Percentiles rank a stretch among this genome's conserved stretches.
Evolutionary conservation across 2,113 vertebrate genomes (phyloP).

Genomic region (Oreochromis spilurus): DNA sequence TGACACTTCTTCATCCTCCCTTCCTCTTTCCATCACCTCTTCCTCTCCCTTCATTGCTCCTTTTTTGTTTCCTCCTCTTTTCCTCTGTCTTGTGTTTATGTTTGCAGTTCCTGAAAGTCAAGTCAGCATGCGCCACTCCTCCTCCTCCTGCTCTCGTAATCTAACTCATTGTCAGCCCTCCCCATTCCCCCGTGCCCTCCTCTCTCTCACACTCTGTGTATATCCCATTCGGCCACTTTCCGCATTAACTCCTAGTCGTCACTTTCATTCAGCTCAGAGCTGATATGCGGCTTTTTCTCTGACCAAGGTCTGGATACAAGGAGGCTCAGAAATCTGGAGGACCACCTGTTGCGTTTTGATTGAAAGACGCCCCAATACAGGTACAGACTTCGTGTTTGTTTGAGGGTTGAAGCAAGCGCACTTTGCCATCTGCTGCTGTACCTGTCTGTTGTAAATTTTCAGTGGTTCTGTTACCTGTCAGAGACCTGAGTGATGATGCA

Average conservation of each 20-base stretch:
- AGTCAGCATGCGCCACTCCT: neutral
- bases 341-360: neutral
- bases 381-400: neutral
- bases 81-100: constrained; percentile 26
- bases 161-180: constrained; percentile 19
- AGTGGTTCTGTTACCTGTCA: neutral
- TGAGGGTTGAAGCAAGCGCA: neutral
- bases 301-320: constrained; percentile 8
- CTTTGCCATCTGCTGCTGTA: neutral
- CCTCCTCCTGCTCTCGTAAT: constrained; percentile 17
- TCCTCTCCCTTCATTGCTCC: neutral
- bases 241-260: neutral
- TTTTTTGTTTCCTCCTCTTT: neutral
- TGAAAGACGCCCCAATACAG: neutral
- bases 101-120: constrained; percentile 16
- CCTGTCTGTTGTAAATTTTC: neutral
- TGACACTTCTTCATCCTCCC: neutral
- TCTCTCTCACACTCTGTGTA: neutral
- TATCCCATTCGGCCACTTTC: neutral
- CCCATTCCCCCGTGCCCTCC: neutral
- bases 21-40: neutral
- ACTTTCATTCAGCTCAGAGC: neutral
- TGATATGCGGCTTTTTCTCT: neutral
- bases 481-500: neutral
- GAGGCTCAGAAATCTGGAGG: neutral